These are phyloP conservation scores for Speoplatyrhinus poulsoni DNA, from an alignment of 2,113 vertebrate genomes.

Conservation along the genomic window DNA sequence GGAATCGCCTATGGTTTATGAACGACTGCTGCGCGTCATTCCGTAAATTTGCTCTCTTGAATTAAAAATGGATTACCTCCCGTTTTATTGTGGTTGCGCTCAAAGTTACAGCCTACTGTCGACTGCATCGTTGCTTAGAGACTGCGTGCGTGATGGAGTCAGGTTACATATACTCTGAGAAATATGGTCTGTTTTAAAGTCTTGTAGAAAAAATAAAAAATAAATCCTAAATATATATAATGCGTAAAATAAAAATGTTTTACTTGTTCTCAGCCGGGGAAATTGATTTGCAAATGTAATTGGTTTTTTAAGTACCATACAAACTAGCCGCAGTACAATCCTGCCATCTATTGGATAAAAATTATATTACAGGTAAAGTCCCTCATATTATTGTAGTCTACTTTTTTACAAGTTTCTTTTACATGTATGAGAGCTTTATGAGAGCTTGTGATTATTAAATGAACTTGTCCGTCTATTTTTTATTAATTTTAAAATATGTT, in stretches of 20 bases:
- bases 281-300: not conserved
- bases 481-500: no score
- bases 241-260: no score
- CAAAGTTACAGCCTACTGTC: not conserved
- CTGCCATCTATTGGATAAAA: conserved; percentile 51
- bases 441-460: no score
- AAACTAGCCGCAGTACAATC: conserved; percentile 9
- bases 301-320: not conserved
- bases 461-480: no score
- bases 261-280: no score
- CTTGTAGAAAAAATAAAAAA: no score
- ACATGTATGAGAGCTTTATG: no score
- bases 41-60: not conserved
- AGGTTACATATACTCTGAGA: not conserved
- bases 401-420: no score
- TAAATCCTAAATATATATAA: no score
- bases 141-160: conserved; percentile 13
- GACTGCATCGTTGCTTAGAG: conserved; percentile 48
- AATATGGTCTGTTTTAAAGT: no score
- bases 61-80: conserved; percentile 3
- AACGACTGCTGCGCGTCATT: not conserved
- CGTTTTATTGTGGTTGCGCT: not conserved
- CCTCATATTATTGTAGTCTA: no score
- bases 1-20: not conserved
- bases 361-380: not conserved